A percentile compares a stretch with the other conserved stretches of the same genome.
phyloP scores from a whole-genome alignment of 1,140 invertebrate genomes.

The Brachionus koreanus region DNA sequence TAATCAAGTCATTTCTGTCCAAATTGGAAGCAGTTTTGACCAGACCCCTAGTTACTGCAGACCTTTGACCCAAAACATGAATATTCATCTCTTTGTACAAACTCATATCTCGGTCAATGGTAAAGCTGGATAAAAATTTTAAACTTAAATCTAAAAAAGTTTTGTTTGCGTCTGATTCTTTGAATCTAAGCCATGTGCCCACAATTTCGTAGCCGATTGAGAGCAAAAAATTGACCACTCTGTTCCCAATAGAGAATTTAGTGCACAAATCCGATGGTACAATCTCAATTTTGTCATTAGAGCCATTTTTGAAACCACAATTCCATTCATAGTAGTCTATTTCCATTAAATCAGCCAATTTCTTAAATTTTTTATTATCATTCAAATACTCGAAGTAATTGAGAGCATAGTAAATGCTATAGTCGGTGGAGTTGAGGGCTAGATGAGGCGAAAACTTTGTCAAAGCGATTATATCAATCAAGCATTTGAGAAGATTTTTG shows the following conservation, averaged over 20 bases:
- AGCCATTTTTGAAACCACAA: background rate
- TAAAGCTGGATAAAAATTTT: conserved; percentile 32
- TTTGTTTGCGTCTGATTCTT: background rate
- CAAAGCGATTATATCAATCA: conserved; percentile 31
- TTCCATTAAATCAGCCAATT: background rate
- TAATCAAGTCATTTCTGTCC: background rate
- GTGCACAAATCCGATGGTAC: background rate
- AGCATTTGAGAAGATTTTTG: conserved; percentile 24
- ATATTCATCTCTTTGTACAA: conserved; percentile 42
- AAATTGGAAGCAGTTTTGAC: conserved; percentile 29
- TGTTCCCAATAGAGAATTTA: conserved; percentile 3
- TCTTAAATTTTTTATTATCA: background rate
- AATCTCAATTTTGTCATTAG: conserved; percentile 8
- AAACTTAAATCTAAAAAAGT: conserved; percentile 17
- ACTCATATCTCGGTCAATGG: conserved; percentile 29
- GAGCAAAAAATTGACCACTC: conserved; percentile 39
- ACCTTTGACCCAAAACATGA: conserved; percentile 24
- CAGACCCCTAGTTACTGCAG: conserved; percentile 2
- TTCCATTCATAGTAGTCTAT: background rate
- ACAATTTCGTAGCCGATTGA: conserved; percentile 27
- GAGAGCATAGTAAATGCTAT: conserved; percentile 11
- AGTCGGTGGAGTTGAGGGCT: background rate
- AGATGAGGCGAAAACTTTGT: conserved; percentile 37
- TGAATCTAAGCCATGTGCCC: conserved; percentile 33
- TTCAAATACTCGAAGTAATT: conserved; percentile 38